Evolutionary conservation across 2,113 vertebrate genomes (phyloP).

Genomic region (Oncorhynchus nerka): DNA sequence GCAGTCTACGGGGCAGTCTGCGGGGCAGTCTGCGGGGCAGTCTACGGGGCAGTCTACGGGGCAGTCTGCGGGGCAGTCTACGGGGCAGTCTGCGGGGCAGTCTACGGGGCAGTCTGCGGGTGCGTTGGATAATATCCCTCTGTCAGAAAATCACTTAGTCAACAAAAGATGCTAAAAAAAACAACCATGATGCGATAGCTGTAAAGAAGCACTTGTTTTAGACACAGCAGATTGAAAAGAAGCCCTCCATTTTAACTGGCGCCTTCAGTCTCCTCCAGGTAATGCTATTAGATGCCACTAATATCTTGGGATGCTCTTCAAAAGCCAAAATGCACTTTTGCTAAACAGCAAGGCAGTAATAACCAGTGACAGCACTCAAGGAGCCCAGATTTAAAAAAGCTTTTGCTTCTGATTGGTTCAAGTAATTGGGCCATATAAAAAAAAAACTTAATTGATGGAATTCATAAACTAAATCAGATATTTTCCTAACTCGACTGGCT

Average conservation of each 20-base stretch:
- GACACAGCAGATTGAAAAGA: slow-evolving; percentile 72
- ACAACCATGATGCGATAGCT: slow-evolving; percentile 75
- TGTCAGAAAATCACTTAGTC: slow-evolving; percentile 80
- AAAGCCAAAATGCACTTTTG: slow-evolving; percentile 80
- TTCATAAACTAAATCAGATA: slow-evolving; percentile 61
- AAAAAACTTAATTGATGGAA: slow-evolving; percentile 50
- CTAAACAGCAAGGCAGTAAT: slow-evolving; percentile 76
- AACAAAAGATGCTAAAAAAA: slow-evolving; percentile 74
- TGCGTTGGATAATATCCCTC: slow-evolving; percentile 51
- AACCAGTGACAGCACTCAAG: slow-evolving; percentile 76
- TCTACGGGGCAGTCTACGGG: background rate
- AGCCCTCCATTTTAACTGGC: slow-evolving; percentile 77
- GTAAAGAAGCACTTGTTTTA: slow-evolving; percentile 78
- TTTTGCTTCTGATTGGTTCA: slow-evolving; percentile 62
- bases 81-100: background rate
- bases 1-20: background rate
- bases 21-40: no score
- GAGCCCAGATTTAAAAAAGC: slow-evolving; percentile 62
- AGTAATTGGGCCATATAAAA: slow-evolving; percentile 58
- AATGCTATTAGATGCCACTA: slow-evolving; percentile 84
- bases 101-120: no score
- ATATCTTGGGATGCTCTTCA: slow-evolving; percentile 81
- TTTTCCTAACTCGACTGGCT: slow-evolving; percentile 40
- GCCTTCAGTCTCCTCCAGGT: slow-evolving; percentile 81
- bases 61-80: no score